Evolutionary conservation across 1,140 invertebrate genomes (phyloP), one percentile per base, ranked within the genome.

Genomic region (Monomorium pharaonis): DNA sequence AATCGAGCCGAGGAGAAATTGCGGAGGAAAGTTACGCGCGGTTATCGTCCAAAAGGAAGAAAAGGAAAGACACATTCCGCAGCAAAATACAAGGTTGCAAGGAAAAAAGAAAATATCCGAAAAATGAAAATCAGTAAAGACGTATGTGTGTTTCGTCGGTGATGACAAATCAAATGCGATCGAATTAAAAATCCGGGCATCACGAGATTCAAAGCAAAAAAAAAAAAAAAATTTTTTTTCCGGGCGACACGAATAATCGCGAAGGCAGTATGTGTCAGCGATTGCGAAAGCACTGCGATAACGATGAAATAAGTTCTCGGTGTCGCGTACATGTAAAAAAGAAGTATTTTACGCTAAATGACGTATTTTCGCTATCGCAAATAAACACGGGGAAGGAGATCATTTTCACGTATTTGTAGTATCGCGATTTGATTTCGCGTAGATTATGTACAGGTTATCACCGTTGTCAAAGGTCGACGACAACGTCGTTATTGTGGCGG

Each of bases 1-100:
- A 91, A 91, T 86, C 75, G 80, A 72, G 67, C 37, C 33, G 85
- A 86, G 65, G 89, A 86, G 89, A 91, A 90, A 91, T 86, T 90
- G 86, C 60, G 56, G 86, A 88, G 86, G 89, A 91, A 91, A 91
- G 87, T 89, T 86, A 90, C 44, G 72, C 69, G 75, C 44, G 54
- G 44, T 85, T 51, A 44, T 74, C 54, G 78, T 60, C 54, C 65
- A 63, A 77, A 87, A 87, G 58, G 67, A 21, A 42, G 33, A 27
- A 85, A 83, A 70, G 63, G 44, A 86, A 51, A 70, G 76, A 56
- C 16, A 16, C 18, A 24, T 44, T 78, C 27, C 27, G 27, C 63
- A 37, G 51, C 2, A 7, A 47, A 47, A 30, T 33, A 21, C 51
- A 69, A 24, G n/a, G 4, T 72, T 60, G 67, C 30, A 56, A 58